Conservation (phyloP, 2,797 vertebrate species). For the Aphelocoma californica region DNA sequence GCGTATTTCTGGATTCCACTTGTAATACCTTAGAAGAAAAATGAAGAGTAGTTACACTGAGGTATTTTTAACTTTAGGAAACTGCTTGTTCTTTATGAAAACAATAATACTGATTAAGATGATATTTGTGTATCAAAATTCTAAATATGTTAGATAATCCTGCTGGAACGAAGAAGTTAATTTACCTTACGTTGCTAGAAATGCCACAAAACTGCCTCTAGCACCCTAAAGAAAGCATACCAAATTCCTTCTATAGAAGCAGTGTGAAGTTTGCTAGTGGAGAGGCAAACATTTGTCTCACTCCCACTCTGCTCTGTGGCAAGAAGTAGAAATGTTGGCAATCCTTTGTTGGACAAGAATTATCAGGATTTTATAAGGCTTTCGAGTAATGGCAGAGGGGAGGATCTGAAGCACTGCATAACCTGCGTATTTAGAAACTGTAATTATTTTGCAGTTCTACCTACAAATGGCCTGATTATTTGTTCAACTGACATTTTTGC, state of each 20-base stretch:
- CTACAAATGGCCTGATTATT: neutral
- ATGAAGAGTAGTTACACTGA: neutral
- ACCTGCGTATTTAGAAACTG: neutral
- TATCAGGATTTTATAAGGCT: neutral
- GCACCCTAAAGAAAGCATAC: neutral
- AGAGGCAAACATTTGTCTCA: neutral
- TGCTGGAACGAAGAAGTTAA: neutral
- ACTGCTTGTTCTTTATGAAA: neutral
- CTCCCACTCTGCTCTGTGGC: neutral
- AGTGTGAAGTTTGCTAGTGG: neutral
- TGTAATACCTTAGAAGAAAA: neutral
- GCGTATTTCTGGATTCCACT: neutral
- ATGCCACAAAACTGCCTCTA: neutral
- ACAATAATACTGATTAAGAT: neutral
- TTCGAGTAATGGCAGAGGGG: neutral
- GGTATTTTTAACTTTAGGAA: neutral
- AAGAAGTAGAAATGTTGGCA: neutral
- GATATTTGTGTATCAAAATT: neutral
- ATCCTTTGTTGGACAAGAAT: neutral
- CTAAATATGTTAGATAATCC: neutral
- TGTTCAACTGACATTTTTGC: neutral
- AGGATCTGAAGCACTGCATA: neutral
- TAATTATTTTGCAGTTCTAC: neutral
- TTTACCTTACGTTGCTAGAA: neutral
- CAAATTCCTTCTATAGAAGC: neutral